Evolutionary conservation across 1,140 invertebrate species (phyloP), one percentile per base, ranked within the genome.

Genomic region (Eupeodes corollae): DNA sequence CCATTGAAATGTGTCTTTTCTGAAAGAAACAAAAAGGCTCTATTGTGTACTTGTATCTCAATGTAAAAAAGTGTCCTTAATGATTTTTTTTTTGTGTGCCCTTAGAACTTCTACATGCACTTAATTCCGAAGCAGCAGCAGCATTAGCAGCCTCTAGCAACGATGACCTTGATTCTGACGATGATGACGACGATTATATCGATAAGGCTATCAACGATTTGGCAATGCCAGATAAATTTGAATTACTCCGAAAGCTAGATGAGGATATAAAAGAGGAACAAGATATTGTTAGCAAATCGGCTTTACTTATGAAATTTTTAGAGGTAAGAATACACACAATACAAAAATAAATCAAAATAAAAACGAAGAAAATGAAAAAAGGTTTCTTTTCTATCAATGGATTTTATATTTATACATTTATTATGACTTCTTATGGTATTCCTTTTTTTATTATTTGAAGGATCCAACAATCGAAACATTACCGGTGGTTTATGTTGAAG

Each of bases 401-500:
- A n/a, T n/a, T n/a, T n/a, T n/a, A n/a, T n/a, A n/a, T n/a, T n/a
- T n/a, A n/a, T n/a, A n/a, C n/a, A n/a, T n/a, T n/a, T n/a, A n/a
- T n/a, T n/a, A n/a, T n/a, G n/a, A n/a, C n/a, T n/a, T n/a, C n/a
- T n/a, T n/a, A n/a, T n/a, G n/a, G n/a, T n/a, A n/a, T n/a, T n/a
- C n/a, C 9, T 19, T 21, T 37, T 41, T 33, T 34, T 35, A 9
- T 47, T 43, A 21, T 12, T 13, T 11, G 2, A 13, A 67, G 63
- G 64, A 65, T 53, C 61, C 65, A 13, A 50, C 55, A 0, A 44
- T 65, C 35, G 59, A 65, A 31, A 65, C 60, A 12, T 54, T 72
- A 16, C 72, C 72, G 0, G 38, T 74, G 8, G 50, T 74, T 5
- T 73, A 74, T 42, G 63, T 74, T 3, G 72, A 74, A 52, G 66